Conservation (phyloP, 2,113 vertebrate species). For the Hiodon tergisus region DNA sequence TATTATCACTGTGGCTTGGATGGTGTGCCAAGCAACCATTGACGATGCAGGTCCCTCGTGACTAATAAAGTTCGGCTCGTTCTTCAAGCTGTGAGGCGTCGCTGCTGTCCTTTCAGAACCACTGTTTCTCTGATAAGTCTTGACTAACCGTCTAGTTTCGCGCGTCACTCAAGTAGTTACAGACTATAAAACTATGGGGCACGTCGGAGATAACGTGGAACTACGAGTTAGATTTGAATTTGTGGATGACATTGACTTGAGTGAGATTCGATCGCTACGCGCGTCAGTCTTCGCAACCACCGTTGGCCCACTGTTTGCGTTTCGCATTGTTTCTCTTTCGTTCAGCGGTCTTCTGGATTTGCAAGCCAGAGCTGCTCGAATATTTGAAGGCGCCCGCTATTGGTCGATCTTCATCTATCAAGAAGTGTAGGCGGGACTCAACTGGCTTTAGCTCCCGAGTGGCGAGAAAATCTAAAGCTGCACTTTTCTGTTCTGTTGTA, state of each 20-base stretch:
- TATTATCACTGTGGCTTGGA: too few species aligned
- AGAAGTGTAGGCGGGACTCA: slow-evolving; percentile 38
- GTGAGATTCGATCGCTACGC: slow-evolving; percentile 2
- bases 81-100: background rate
- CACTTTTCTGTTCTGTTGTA: slow-evolving; percentile 37
- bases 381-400: slow-evolving; percentile 26
- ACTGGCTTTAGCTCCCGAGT: slow-evolving; percentile 27
- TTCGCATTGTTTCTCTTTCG: slow-evolving; percentile 13
- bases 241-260: background rate
- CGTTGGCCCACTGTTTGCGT: background rate
- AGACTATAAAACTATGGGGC: too few species aligned
- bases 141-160: too few species aligned
- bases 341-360: slow-evolving; percentile 15
- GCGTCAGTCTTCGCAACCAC: background rate
- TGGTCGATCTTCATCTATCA: slow-evolving; percentile 37
- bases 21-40: too few species aligned
- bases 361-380: slow-evolving; percentile 20
- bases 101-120: slow-evolving; percentile 25
- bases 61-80: background rate
- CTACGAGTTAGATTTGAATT: too few species aligned
- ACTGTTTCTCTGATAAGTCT: background rate
- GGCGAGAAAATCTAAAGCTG: slow-evolving; percentile 37
- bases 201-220: too few species aligned
- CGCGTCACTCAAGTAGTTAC: too few species aligned
- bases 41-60: too few species aligned